Percentiles rank a stretch among this genome's conserved stretches.
phyloP scores from a whole-genome alignment of 2,888 invertebrate species.

The Leptinotarsa peninsularis region DNA sequence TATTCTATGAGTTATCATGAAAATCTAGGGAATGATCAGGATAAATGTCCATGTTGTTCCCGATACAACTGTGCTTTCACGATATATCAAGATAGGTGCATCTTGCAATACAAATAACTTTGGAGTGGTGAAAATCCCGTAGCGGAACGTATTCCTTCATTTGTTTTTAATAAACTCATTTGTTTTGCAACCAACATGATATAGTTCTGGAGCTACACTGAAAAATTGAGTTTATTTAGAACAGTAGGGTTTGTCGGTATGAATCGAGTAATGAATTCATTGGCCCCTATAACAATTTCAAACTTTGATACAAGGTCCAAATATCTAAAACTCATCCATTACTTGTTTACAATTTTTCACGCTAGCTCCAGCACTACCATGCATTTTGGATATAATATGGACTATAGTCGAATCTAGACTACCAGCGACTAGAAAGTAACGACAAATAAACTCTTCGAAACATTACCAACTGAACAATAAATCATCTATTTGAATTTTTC shows the following conservation, averaged over 20 bases:
- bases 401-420: constrained; percentile 49
- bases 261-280: too few species aligned
- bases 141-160: not conserved
- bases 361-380: not conserved
- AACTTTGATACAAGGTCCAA: too few species aligned
- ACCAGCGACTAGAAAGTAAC: constrained; percentile 53
- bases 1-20: not conserved
- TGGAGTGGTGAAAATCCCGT: not conserved
- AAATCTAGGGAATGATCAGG: not conserved
- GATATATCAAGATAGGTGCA: constrained; percentile 19
- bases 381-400: constrained; percentile 17
- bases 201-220: not conserved
- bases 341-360: not conserved
- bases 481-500: constrained; percentile 17
- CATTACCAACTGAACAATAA: constrained; percentile 37
- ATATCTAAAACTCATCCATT: not conserved
- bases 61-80: constrained; percentile 20
- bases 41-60: constrained; percentile 1
- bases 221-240: not conserved
- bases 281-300: too few species aligned
- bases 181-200: constrained; percentile 5
- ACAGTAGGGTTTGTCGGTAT: not conserved
- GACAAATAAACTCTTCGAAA: constrained; percentile 46
- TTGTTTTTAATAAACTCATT: constrained; percentile 1
- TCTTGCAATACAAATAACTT: constrained; percentile 20